phyloP scores from a whole-genome alignment of 2,888 invertebrate species.

The Alsophila aescularia region DNA sequence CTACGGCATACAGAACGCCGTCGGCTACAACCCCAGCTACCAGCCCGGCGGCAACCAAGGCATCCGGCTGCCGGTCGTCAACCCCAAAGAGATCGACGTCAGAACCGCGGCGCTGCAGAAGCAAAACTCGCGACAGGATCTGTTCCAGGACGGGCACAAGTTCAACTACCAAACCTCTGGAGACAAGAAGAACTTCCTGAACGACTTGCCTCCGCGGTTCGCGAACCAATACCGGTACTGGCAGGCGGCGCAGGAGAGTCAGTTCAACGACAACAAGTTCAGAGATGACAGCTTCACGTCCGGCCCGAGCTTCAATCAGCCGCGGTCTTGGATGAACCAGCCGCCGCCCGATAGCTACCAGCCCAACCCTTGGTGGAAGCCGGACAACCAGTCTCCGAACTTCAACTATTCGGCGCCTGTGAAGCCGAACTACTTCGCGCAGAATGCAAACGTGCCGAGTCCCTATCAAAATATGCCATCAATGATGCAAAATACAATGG shows the following conservation, averaged over 20 bases:
- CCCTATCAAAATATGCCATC: constrained; percentile 57
- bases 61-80: constrained; percentile 75
- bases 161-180: constrained; percentile 72
- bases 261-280: constrained; percentile 70
- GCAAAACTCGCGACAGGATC: constrained; percentile 70
- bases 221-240: constrained; percentile 78
- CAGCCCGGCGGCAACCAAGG: constrained; percentile 54
- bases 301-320: constrained; percentile 44
- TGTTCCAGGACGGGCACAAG: constrained; percentile 69
- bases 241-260: constrained; percentile 70
- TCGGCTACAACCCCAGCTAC: constrained; percentile 64
- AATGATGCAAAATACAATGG: constrained; percentile 36
- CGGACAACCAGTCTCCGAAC: constrained; percentile 53
- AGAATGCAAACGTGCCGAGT: constrained; percentile 49
- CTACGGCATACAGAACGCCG: constrained; percentile 65
- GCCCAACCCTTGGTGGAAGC: constrained; percentile 69
- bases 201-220: constrained; percentile 75
- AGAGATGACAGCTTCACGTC: constrained; percentile 64
- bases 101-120: constrained; percentile 78
- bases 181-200: constrained; percentile 76
- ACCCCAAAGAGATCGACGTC: constrained; percentile 81
- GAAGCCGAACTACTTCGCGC: constrained; percentile 63
- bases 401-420: constrained; percentile 53
- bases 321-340: constrained; percentile 49
- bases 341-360: constrained; percentile 44